Percentiles rank a stretch among this genome's conserved stretches.
Evolutionary conservation across 2,113 vertebrate species (phyloP).

Genomic region (Sinosuthora webbiana): DNA sequence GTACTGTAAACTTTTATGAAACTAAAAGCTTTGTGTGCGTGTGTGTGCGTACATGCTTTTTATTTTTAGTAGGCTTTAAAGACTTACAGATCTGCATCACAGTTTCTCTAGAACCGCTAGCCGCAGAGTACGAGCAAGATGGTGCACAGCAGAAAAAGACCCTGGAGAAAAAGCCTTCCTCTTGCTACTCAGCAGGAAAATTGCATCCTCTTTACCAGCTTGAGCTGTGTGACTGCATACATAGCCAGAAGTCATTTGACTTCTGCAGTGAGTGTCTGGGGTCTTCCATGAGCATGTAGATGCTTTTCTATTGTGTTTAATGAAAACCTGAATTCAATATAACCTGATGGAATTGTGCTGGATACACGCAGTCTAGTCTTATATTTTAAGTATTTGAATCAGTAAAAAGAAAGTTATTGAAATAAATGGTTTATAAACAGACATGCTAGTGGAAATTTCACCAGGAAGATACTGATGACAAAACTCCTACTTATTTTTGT

Average conservation of each 20-base stretch:
- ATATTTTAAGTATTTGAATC: not conserved
- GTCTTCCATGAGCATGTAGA: not conserved
- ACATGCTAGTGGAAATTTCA: not conserved
- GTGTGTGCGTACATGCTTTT: not conserved
- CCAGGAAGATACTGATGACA: not conserved
- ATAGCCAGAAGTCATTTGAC: not conserved
- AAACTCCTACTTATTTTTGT: not conserved
- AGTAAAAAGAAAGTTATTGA: not conserved
- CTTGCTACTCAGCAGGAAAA: not conserved
- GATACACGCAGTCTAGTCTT: not conserved
- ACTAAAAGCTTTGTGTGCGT: not conserved
- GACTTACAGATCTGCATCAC: conserved; percentile 26
- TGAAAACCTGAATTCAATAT: not conserved
- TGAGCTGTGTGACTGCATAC: not conserved
- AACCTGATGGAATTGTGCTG: not conserved
- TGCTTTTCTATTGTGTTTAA: not conserved
- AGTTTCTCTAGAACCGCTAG: not conserved
- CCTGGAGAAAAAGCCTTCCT: not conserved
- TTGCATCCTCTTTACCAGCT: not conserved
- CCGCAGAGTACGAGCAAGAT: not conserved
- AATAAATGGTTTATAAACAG: not conserved
- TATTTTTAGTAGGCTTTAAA: conserved; percentile 30
- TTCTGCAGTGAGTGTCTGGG: not conserved
- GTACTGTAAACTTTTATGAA: not conserved
- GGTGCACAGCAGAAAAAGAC: not conserved